These are phyloP conservation scores for Dicranocentrus wangi DNA, from an alignment of 2,888 invertebrate genomes.

Conservation along the genomic window DNA sequence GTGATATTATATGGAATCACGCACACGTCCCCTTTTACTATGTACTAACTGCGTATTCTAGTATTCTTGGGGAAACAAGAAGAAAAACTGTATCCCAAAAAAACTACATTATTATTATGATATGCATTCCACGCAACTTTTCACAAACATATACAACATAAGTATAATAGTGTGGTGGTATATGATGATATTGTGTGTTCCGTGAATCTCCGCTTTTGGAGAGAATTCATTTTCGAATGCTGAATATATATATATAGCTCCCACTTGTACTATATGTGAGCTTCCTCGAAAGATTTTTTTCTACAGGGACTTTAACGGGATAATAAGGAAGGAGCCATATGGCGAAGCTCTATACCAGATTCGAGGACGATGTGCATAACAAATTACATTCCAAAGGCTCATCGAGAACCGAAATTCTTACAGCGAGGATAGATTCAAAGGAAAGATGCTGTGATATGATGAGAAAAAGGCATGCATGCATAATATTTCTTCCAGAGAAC, in stretches of 20 bases:
- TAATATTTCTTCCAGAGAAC: conserved; percentile 45
- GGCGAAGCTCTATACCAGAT: conserved; percentile 13
- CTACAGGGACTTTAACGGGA: conserved; percentile 10
- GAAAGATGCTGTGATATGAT: conserved; percentile 35
- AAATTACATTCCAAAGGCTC: conserved; percentile 56
- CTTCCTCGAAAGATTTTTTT: neutral
- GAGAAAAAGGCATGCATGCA: conserved; percentile 54
- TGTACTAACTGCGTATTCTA: too few species aligned
- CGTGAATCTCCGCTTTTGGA: too few species aligned
- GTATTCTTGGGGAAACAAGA: neutral
- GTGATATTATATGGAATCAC: too few species aligned
- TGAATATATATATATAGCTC: neutral
- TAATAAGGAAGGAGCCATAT: conserved; percentile 30
- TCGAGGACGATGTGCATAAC: conserved; percentile 39
- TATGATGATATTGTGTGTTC: too few species aligned
- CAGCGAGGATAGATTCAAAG: conserved; percentile 4
- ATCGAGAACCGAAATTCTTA: conserved; percentile 55
- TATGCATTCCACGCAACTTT: too few species aligned
- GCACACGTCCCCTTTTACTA: neutral
- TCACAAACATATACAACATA: too few species aligned
- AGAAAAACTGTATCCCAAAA: neutral
- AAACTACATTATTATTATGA: too few species aligned
- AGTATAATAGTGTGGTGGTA: too few species aligned
- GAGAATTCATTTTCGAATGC: neutral
- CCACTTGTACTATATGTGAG: neutral